phyloP scores from a whole-genome alignment of 1,140 invertebrate genomes.

The Colletes latitarsis region DNA sequence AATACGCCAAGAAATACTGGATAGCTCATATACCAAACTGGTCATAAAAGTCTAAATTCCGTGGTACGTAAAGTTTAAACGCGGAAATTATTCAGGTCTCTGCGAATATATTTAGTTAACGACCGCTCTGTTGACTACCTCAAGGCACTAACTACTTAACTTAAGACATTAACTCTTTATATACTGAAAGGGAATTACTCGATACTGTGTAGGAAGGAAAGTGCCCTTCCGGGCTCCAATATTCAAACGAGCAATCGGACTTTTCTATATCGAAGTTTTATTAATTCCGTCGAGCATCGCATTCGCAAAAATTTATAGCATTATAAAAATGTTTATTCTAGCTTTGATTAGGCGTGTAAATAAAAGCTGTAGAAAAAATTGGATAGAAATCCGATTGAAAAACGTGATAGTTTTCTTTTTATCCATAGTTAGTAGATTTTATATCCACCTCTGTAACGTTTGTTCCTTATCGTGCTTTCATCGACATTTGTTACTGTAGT shows the following conservation, averaged over 20 bases:
- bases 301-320: not conserved
- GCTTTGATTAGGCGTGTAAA: no score
- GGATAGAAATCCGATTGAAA: no score
- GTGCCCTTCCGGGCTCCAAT: not conserved
- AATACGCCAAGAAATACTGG: slow-evolving; percentile 19
- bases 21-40: slow-evolving; percentile 29
- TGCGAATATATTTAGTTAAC: slow-evolving; percentile 43
- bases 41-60: slow-evolving; percentile 44
- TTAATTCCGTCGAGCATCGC: not conserved
- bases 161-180: slow-evolving; percentile 44
- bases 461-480: no score
- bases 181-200: not conserved
- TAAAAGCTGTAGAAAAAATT: no score
- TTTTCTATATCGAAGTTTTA: not conserved
- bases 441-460: no score
- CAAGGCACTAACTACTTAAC: slow-evolving; percentile 35
- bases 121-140: slow-evolving; percentile 30
- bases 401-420: no score
- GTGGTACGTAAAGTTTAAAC: slow-evolving; percentile 35
- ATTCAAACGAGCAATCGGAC: not conserved
- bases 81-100: slow-evolving; percentile 42
- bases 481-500: no score
- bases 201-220: slow-evolving; percentile 1
- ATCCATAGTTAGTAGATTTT: no score
- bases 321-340: no score